A percentile compares a stretch with the other conserved stretches of the same genome.
These are phyloP conservation scores for Oncorhynchus mykiss DNA, from an alignment of 2,113 vertebrate species.

Conservation along the genomic window DNA sequence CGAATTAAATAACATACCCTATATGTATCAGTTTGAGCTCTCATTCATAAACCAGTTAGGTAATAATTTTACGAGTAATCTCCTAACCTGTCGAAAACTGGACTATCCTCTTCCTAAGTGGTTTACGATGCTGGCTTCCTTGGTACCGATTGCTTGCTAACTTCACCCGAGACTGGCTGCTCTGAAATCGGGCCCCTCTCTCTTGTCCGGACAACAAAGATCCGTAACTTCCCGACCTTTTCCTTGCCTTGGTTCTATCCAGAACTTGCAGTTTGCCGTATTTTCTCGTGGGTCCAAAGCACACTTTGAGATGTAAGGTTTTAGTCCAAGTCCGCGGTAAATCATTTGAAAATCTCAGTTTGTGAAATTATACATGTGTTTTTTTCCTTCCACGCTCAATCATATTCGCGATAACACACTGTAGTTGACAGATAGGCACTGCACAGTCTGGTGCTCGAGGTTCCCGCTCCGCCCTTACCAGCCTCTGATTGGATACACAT, in stretches of 20 bases:
- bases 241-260: background rate
- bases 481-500: conserved; percentile 22
- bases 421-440: conserved; percentile 42
- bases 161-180: conserved; percentile 15
- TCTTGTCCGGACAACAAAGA: conserved; percentile 45
- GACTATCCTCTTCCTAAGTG: background rate
- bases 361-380: conserved; percentile 21
- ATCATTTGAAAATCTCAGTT: conserved; percentile 27
- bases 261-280: background rate
- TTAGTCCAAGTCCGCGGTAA: conserved; percentile 29
- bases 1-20: background rate
- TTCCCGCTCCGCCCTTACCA: conserved; percentile 28
- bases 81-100: background rate
- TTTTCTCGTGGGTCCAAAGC: background rate
- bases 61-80: background rate
- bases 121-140: background rate
- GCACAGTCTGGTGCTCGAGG: background rate
- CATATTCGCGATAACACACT: conserved; percentile 15
- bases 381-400: conserved; percentile 36
- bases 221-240: conserved; percentile 36
- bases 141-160: background rate
- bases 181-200: conserved; percentile 51
- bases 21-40: background rate
- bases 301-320: conserved; percentile 15
- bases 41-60: too few species aligned